A percentile compares a stretch with the other conserved stretches of the same genome.
phyloP scores from a whole-genome alignment of 2,797 vertebrate genomes.

The Chelon labrosus region DNA sequence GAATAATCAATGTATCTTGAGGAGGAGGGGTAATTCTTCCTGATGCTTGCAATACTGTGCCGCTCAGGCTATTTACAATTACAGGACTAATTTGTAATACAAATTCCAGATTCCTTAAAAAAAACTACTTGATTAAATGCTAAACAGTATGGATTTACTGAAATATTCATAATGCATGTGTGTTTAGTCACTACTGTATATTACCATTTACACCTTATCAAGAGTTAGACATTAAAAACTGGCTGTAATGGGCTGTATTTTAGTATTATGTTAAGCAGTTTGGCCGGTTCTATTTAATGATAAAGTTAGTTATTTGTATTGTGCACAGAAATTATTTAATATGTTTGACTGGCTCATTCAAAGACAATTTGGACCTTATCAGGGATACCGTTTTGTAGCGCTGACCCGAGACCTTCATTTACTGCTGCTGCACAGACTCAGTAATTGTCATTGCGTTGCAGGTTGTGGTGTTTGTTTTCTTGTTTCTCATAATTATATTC shows the following conservation, averaged over 20 bases:
- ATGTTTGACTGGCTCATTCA: conserved; percentile 43
- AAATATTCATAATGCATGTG: conserved; percentile 39
- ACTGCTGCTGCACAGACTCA: conserved; percentile 30
- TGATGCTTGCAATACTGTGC: conserved; percentile 68
- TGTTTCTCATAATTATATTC: conserved; percentile 65
- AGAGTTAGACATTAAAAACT: conserved; percentile 22
- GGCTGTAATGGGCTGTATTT: conserved; percentile 21
- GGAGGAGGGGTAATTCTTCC: conserved; percentile 65
- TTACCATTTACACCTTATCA: conserved; percentile 27
- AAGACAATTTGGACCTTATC: conserved; percentile 20
- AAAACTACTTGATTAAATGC: conserved; percentile 58
- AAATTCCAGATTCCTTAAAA: conserved; percentile 57
- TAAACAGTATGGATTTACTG: conserved; percentile 60
- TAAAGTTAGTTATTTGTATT: conserved; percentile 6
- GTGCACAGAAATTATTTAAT: conserved; percentile 30
- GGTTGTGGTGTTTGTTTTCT: conserved; percentile 58
- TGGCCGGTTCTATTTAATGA: conserved; percentile 20
- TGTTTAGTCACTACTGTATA: conserved; percentile 30
- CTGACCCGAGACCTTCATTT: conserved; percentile 36
- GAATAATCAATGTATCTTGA: conserved; percentile 76
- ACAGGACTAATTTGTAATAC: conserved; percentile 71
- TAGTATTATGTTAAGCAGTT: conserved; percentile 19
- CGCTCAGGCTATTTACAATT: conserved; percentile 71
- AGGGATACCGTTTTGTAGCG: conserved; percentile 11
- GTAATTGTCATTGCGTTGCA: conserved; percentile 38